These are phyloP conservation scores for Campopleginae sp. DNA, from an alignment of 2,888 invertebrate genomes.

Conservation along the genomic window DNA sequence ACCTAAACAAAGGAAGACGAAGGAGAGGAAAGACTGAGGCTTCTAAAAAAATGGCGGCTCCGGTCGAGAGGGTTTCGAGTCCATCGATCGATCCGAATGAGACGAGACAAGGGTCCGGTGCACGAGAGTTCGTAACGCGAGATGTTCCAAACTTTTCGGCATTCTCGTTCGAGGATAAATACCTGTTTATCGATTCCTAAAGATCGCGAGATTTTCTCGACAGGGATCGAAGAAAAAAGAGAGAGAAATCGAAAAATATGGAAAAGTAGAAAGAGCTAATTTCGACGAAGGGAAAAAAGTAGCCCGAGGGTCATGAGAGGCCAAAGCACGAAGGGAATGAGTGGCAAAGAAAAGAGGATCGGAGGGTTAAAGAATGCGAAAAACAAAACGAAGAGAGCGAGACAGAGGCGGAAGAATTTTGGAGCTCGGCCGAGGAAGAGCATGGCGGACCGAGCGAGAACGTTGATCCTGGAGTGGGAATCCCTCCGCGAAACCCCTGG, in stretches of 20 bases:
- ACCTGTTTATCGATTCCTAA: slow-evolving; percentile 12
- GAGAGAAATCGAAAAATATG: background rate
- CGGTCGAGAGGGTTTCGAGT: slow-evolving; percentile 17
- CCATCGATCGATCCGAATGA: slow-evolving; percentile 5
- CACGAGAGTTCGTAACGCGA: slow-evolving; percentile 19
- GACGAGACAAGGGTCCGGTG: slow-evolving; percentile 10
- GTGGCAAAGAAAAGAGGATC: slow-evolving; percentile 15
- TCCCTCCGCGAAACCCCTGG: slow-evolving; percentile 12
- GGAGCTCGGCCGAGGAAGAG: slow-evolving; percentile 30
- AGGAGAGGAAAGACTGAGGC: background rate
- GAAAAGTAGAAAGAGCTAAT: background rate
- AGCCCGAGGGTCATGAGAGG: background rate
- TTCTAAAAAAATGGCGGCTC: slow-evolving; percentile 13
- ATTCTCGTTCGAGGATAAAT: background rate
- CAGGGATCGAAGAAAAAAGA: background rate
- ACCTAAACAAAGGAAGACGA: slow-evolving; percentile 5
- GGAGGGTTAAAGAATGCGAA: background rate
- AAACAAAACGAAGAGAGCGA: slow-evolving; percentile 24
- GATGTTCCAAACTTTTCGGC: slow-evolving; percentile 18
- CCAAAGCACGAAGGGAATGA: background rate
- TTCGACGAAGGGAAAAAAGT: slow-evolving; percentile 11
- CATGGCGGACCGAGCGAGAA: slow-evolving; percentile 43
- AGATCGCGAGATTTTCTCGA: background rate
- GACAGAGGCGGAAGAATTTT: slow-evolving; percentile 59
- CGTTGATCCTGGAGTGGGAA: slow-evolving; percentile 8